phyloP scores from a whole-genome alignment of 2,888 invertebrate species.

The Eudasyphora cyanicolor region DNA sequence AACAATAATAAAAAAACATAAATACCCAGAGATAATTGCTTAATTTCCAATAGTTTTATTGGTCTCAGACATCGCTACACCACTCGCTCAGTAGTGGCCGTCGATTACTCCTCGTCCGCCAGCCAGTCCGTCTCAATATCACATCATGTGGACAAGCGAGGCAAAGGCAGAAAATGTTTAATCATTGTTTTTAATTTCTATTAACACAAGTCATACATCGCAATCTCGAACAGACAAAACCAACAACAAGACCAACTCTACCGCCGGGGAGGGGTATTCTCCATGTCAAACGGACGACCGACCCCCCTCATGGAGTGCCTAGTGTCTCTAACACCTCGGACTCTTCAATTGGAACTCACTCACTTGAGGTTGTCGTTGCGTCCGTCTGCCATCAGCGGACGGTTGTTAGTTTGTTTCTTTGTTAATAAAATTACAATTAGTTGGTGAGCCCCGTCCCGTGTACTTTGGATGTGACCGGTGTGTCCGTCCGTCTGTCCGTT shows the following conservation, averaged over 20 bases:
- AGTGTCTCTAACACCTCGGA: not conserved
- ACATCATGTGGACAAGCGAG: not conserved
- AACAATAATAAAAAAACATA: conserved; percentile 51
- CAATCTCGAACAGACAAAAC: not conserved
- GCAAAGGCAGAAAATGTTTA: conserved; percentile 70
- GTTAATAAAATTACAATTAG: conserved; percentile 23
- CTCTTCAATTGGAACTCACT: not conserved
- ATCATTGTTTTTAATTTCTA: conserved; percentile 73
- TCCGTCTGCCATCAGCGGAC: too few relatives aligned
- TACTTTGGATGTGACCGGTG: conserved; percentile 22
- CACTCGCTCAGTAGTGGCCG: not conserved
- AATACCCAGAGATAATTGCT: conserved; percentile 61
- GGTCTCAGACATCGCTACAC: not conserved
- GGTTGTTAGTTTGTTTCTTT: not conserved
- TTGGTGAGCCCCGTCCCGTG: not conserved
- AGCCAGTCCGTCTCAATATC: conserved; percentile 1
- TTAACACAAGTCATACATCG: conserved; percentile 12
- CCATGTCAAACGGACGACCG: not conserved
- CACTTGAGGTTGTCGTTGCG: not conserved
- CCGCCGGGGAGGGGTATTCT: not conserved
- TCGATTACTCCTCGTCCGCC: not conserved
- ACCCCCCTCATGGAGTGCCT: not conserved
- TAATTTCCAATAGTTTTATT: conserved; percentile 44
- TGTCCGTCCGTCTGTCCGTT: conserved; percentile 16
- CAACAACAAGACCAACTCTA: not conserved